Base-by-base conservation (phyloP, 2,113 vertebrate species). In the Vombatus ursinus region DNA sequence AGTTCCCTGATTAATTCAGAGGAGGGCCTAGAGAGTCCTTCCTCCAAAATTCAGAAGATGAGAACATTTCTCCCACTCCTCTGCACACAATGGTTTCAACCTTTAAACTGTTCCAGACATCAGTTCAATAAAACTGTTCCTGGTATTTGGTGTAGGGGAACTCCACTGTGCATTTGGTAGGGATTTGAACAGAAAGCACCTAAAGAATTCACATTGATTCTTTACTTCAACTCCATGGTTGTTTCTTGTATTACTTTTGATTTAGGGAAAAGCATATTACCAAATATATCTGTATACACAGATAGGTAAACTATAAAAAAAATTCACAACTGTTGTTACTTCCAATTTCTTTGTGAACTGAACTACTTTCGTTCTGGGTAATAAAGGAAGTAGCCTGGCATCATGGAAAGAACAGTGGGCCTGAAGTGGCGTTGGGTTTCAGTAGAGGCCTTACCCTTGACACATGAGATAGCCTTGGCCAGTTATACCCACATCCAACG, bases 111-210 rank as follows among this genome's bases (percentile, higher is more conserved):
- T 95, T 96, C 93, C 97, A 94, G 97, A 93, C 54, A 0, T 68
- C 0, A 92, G 14, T 28, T 57, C 57, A 95, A 95, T 97, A 94
- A 95, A 91, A 94, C 96, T 94, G 96, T 98, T 97, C 96, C 97
- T 97, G 97, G 96, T 96, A 97, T 93, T 96, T 95, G 95, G 92
- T 57, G 51, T 22, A 96, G 97, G 97, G 97, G 97, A 98, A 97
- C 96, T 97, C 97, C 97, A n/a, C 61, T 10, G 52, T 93, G 95
- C 96, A 11, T 37, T 96, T 50, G 89, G 96, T 95, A 92, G 61
- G 12, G 96, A 54, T 94, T 91, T 50, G 94, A 93, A 57, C 84
- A 95, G 95, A 97, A 98, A 97, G 92, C 95, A 96, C 98, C 97
- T 89, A 90, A 84, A 91, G 50, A 90, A 11, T 44, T 47, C 22